Evolutionary conservation across 2,888 invertebrate genomes (phyloP).

Genomic region (Conops quadrifasciatus): DNA sequence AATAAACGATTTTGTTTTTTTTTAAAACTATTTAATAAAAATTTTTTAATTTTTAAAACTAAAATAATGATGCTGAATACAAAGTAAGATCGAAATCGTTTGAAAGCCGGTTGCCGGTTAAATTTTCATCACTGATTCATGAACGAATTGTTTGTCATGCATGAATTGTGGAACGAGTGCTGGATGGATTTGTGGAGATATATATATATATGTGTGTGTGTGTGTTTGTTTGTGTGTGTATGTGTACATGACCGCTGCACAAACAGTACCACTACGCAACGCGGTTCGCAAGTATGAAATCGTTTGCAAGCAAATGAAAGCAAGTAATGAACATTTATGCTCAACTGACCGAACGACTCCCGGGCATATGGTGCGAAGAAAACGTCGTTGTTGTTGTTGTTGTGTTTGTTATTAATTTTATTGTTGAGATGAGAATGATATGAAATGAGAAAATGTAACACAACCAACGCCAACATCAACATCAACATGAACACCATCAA

Average conservation of each 20-base stretch:
- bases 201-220: neutral
- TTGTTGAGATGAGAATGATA: slow-evolving; percentile 13
- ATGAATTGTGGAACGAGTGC: too few relatives aligned
- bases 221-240: neutral
- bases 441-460: neutral
- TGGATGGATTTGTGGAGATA: neutral
- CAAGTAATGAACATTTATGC: slow-evolving; percentile 33
- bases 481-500: neutral
- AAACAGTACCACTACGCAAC: neutral
- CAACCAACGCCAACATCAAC: slow-evolving; percentile 1
- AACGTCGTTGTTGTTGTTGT: neutral
- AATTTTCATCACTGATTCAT: too few relatives aligned
- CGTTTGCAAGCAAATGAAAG: slow-evolving; percentile 15
- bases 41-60: too few relatives aligned
- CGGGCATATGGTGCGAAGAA: slow-evolving; percentile 3
- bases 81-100: too few relatives aligned
- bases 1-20: too few relatives aligned
- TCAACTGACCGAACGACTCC: slow-evolving; percentile 23
- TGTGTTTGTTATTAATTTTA: neutral
- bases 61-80: too few relatives aligned
- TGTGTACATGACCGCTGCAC: neutral
- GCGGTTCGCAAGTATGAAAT: too few relatives aligned
- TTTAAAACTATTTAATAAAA: too few relatives aligned
- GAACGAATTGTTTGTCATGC: too few relatives aligned
- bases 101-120: too few relatives aligned